These are phyloP conservation scores for Nomada ferruginata DNA, from an alignment of 2,888 invertebrate genomes.

Conservation along the genomic window DNA sequence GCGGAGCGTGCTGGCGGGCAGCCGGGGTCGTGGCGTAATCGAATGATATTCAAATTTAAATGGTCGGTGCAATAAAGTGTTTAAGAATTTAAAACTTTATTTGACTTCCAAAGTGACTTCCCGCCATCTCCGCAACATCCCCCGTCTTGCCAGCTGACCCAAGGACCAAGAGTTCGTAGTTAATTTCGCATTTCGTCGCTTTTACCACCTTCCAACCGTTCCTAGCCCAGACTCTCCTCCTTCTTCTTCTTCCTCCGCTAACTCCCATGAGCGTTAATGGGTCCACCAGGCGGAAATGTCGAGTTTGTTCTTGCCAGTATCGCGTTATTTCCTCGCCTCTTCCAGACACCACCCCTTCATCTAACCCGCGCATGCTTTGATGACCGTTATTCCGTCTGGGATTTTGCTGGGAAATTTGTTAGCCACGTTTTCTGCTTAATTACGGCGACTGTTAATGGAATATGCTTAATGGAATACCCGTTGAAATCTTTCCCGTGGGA, in stretches of 20 bases:
- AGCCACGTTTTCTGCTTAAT: not conserved
- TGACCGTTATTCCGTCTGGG: not conserved
- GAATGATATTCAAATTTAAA: conserved; percentile 82
- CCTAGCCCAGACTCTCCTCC: not conserved
- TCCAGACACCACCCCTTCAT: not conserved
- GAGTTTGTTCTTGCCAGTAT: conserved; percentile 42
- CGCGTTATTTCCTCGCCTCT: conserved; percentile 29
- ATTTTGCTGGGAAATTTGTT: conserved; percentile 8
- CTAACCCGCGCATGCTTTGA: not conserved
- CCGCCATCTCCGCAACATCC: not conserved
- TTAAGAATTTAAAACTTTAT: conserved; percentile 81
- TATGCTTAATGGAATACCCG: too few species aligned
- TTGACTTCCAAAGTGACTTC: conserved; percentile 78
- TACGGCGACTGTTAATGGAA: too few species aligned
- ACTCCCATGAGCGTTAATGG: conserved; percentile 45
- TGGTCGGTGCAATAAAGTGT: conserved; percentile 80
- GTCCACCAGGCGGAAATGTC: conserved; percentile 44
- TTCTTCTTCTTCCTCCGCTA: not conserved
- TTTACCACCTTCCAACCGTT: conserved; percentile 51
- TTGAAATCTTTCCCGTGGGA: too few species aligned
- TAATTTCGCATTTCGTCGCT: conserved; percentile 72
- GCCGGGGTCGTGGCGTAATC: conserved; percentile 73
- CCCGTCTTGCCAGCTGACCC: conserved; percentile 37
- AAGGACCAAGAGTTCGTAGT: conserved; percentile 62
- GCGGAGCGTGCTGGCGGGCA: conserved; percentile 44